phyloP scores from a whole-genome alignment of 2,113 vertebrate species.

The Psettodes erumei region DNA sequence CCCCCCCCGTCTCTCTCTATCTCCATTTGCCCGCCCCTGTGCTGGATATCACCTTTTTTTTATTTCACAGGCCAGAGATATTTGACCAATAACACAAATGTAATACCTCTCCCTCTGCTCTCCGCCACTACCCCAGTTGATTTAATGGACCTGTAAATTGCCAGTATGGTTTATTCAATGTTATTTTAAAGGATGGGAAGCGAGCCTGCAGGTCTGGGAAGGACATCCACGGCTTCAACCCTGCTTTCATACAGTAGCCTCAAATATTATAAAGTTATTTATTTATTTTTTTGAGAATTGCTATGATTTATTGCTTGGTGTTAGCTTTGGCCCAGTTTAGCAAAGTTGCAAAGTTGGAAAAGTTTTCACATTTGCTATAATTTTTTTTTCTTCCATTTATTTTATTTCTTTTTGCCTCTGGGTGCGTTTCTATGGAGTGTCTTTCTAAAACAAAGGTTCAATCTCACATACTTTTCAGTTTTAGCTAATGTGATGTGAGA shows the following conservation, averaged over 20 bases:
- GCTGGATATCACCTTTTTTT: conserved; percentile 64
- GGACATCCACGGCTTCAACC: conserved; percentile 49
- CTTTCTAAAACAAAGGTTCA: conserved; percentile 39
- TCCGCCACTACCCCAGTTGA: conserved; percentile 55
- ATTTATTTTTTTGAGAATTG: conserved; percentile 63
- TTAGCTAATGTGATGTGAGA: not conserved
- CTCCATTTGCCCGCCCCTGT: conserved; percentile 71
- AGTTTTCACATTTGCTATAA: conserved; percentile 64
- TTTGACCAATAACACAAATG: conserved; percentile 74
- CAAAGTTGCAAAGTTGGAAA: conserved; percentile 57
- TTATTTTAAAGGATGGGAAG: conserved; percentile 42
- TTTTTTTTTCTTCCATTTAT: conserved; percentile 43
- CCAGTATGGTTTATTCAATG: conserved; percentile 63
- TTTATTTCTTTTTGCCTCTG: conserved; percentile 45
- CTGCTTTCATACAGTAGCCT: conserved; percentile 36
- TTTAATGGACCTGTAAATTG: conserved; percentile 72
- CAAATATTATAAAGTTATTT: conserved; percentile 67
- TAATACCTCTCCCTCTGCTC: conserved; percentile 63
- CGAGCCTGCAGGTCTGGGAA: conserved; percentile 54
- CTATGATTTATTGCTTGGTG: conserved; percentile 67
- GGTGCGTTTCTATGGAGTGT: conserved; percentile 22
- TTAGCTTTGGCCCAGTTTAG: conserved; percentile 64
- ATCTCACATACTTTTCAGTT: conserved; percentile 39
- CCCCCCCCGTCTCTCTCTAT: conserved; percentile 43
- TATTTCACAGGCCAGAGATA: conserved; percentile 57